phyloP scores from a whole-genome alignment of 2,888 invertebrate genomes.

The Sicus ferrugineus region DNA sequence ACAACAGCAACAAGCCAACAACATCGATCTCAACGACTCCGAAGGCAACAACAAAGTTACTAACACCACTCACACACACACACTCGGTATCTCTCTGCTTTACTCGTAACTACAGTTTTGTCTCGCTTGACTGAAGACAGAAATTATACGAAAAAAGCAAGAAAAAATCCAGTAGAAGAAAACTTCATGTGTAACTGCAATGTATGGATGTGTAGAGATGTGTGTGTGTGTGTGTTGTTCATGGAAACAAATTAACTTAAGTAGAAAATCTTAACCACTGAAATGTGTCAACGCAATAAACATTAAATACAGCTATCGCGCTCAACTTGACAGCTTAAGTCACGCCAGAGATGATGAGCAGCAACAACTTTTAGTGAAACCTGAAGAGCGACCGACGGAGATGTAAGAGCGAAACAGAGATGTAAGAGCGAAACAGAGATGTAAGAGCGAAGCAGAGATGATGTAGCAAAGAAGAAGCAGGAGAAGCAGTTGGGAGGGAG shows the following conservation, averaged over 20 bases:
- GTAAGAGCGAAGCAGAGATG: too few relatives aligned
- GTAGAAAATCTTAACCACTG: slow-evolving; percentile 5
- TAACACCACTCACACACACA: background rate
- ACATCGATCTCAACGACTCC: too few relatives aligned
- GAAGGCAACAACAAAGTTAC: background rate
- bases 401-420: too few relatives aligned
- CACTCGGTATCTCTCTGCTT: background rate
- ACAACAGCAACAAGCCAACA: too few relatives aligned
- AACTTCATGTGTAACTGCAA: too few relatives aligned
- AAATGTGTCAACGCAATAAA: slow-evolving; percentile 15
- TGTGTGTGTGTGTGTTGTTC: background rate
- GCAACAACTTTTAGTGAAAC: too few relatives aligned
- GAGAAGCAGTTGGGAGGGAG: too few relatives aligned
- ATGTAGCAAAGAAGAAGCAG: too few relatives aligned
- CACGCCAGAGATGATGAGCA: background rate
- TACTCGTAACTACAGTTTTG: background rate
- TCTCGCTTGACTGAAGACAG: background rate
- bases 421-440: too few relatives aligned
- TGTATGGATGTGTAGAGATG: background rate
- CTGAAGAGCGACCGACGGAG: too few relatives aligned
- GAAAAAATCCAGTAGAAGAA: too few relatives aligned
- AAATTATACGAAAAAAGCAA: too few relatives aligned
- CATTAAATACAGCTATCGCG: slow-evolving; percentile 11
- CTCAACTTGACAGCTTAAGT: background rate
- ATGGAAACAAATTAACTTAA: background rate